Conservation (phyloP, 2,113 vertebrate species). For the Apaloderma vittatum region DNA sequence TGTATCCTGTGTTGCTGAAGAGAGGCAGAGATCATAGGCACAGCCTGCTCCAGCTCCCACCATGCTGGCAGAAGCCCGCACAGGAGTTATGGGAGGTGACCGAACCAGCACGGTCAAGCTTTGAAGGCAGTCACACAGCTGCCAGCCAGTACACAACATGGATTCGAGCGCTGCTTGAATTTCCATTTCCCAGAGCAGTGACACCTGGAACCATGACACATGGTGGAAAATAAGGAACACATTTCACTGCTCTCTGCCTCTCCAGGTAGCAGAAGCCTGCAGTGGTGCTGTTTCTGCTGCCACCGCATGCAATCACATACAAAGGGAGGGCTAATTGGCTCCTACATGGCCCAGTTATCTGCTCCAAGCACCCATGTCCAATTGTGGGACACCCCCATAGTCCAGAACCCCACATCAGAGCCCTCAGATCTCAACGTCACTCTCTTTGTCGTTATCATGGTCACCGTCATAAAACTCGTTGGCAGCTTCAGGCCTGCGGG, state of each 20-base stretch:
- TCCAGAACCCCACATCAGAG: background rate
- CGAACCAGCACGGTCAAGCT: background rate
- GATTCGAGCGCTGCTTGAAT: rapidly evolving
- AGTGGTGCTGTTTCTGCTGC: background rate
- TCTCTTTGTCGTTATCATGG: conserved; percentile 99
- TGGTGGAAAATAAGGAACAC: background rate
- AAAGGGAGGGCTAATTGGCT: background rate
- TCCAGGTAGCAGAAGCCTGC: background rate
- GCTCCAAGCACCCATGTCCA: background rate
- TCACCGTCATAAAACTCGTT: conserved; percentile 98
- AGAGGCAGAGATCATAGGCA: background rate
- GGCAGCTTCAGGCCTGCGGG: conserved; percentile 91
- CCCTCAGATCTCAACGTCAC: conserved; percentile 95
- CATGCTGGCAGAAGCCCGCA: background rate
- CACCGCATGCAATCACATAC: background rate
- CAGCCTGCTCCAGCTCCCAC: background rate
- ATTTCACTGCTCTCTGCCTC: background rate
- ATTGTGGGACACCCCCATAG: background rate
- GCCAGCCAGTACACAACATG: background rate
- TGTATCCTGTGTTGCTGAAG: background rate
- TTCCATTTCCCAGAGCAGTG: background rate
- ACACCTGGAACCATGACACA: rapidly evolving
- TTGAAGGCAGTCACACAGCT: background rate
- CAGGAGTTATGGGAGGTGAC: rapidly evolving
- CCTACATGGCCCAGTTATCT: background rate